Base-by-base conservation (phyloP, 2,888 invertebrate species). In the Bembecia ichneumoniformis region DNA sequence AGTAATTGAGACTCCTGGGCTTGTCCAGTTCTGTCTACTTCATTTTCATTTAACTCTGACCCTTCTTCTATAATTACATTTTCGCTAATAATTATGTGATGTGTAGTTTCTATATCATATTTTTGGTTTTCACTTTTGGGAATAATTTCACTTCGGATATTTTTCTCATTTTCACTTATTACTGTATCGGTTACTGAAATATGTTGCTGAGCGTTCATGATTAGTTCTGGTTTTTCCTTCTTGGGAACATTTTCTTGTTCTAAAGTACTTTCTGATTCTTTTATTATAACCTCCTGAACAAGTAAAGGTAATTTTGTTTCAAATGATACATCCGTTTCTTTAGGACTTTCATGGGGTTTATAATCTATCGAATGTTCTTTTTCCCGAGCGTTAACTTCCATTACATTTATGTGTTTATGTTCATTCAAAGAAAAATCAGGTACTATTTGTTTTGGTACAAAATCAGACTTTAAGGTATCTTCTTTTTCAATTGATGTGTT, bases 311-410 rank as follows among this genome's bases (percentile, higher is more conserved):
- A 54, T 49, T 60, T 68, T n/a, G 71, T 57, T 52, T 74, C 68
- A 55, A 66, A 64, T 10, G 56, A 56, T 51, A 67, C 52, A 48
- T 66, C 58, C 44, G 60, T 54, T 50, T 60, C 52, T 45, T 60
- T 65, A n/a, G 52, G 52, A 34, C 53, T 46, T 35, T 56, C 54
- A 43, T 52, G 49, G 50, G 51, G 51, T 49, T 52, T 60, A 35
- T 50, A 50, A 17, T 66, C 57, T 13, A 72, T 54, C 2, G 49
- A 28, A 3, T 60, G 55, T 77, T 89, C 89, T 56, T 78, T 83
- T 55, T 90, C 90, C 35, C 70, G 79, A 47, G 75, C 63, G 57
- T 87, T 69, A 34, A 77, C 69, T 68, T 91, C 89, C 11, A 77
- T 83, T 10, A 91, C 69, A 51, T 88, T 81, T 40, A 92, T 57